phyloP scores from a whole-genome alignment of 2,888 invertebrate species.

The Rutpela maculata region DNA sequence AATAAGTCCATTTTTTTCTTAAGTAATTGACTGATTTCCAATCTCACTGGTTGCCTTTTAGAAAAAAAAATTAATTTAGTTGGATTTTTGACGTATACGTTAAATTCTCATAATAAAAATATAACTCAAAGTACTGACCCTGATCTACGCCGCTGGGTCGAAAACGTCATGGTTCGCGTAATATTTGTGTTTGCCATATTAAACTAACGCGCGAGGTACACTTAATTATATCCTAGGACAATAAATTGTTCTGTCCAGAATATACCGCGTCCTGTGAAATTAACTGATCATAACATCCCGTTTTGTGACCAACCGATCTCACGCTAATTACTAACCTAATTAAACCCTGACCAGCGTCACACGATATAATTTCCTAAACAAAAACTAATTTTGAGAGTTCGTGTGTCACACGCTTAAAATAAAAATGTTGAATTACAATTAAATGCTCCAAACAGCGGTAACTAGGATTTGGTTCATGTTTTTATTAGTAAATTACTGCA shows the following conservation, averaged over 20 bases:
- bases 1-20: too few species aligned
- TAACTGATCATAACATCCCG: constrained; percentile 69
- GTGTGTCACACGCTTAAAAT: constrained; percentile 34
- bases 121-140: too few species aligned
- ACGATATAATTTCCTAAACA: constrained; percentile 47
- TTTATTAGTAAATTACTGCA: constrained; percentile 5
- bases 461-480: constrained; percentile 13
- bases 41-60: neutral
- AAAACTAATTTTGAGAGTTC: constrained; percentile 46
- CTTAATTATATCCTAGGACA: constrained; percentile 64
- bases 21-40: neutral
- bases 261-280: constrained; percentile 64
- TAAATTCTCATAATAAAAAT: too few species aligned
- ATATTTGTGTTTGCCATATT: constrained; percentile 58
- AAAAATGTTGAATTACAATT: constrained; percentile 31
- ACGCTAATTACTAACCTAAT: constrained; percentile 58
- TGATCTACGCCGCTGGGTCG: neutral
- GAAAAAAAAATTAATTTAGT: too few species aligned
- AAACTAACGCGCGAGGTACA: constrained; percentile 58
- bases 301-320: constrained; percentile 64
- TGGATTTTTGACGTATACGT: too few species aligned
- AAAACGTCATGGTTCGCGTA: constrained; percentile 10
- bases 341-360: constrained; percentile 50
- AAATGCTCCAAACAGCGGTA: constrained; percentile 19
- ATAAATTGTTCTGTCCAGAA: constrained; percentile 65